These are phyloP conservation scores for Ichneumon xanthorius DNA, from an alignment of 2,888 invertebrate species.

Conservation along the genomic window DNA sequence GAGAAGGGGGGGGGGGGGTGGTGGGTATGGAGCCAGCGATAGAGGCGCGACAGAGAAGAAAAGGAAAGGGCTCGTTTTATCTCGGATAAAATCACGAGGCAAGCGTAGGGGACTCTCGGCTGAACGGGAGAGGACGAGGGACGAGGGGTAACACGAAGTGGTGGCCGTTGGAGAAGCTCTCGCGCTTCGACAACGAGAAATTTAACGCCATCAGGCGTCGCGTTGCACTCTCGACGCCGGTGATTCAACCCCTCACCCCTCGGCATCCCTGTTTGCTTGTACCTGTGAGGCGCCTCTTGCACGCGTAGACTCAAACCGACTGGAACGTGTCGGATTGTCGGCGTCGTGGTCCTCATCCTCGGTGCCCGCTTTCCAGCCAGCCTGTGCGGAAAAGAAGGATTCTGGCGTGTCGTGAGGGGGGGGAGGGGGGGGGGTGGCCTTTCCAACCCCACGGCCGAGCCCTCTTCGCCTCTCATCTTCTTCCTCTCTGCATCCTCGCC, in stretches of 20 bases:
- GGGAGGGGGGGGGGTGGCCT: background rate
- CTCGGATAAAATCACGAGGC: slow-evolving; percentile 10
- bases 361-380: slow-evolving; percentile 23
- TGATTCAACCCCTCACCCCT: slow-evolving; percentile 54
- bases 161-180: slow-evolving; percentile 48
- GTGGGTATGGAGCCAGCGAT: background rate
- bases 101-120: background rate
- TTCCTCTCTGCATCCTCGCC: slow-evolving; percentile 64
- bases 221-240: slow-evolving; percentile 46
- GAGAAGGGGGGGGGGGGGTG: background rate
- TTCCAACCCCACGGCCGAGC: slow-evolving; percentile 47
- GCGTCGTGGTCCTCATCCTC: slow-evolving; percentile 39
- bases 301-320: slow-evolving; percentile 71
- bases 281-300: slow-evolving; percentile 56
- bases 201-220: slow-evolving; percentile 61
- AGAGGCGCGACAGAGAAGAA: slow-evolving; percentile 4
- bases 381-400: slow-evolving; percentile 38
- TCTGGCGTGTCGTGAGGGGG: slow-evolving; percentile 6
- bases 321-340: slow-evolving; percentile 71
- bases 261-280: slow-evolving; percentile 65
- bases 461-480: slow-evolving; percentile 25
- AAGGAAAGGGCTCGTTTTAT: slow-evolving; percentile 43
- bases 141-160: slow-evolving; percentile 40
- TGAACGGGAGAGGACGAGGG: slow-evolving; percentile 13
- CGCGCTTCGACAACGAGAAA: slow-evolving; percentile 61